phyloP scores from a whole-genome alignment of 2,113 vertebrate genomes.

The Hippoglossus stenolepis region DNA sequence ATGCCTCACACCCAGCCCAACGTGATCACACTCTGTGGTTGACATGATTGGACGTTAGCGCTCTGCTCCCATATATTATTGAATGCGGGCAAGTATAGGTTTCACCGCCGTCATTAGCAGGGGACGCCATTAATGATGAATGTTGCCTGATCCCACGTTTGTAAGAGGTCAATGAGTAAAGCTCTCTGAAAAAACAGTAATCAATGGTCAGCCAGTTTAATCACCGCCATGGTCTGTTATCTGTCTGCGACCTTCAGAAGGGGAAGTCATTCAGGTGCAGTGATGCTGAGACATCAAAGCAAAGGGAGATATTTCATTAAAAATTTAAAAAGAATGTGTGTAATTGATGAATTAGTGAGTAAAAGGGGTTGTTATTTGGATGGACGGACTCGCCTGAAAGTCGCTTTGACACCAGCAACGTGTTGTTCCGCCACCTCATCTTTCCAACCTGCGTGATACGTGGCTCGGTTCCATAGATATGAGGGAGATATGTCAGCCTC shows the following conservation, averaged over 20 bases:
- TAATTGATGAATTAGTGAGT: background rate
- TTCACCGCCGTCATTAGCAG: slow-evolving; percentile 35
- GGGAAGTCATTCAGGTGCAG: background rate
- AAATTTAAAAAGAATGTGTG: background rate
- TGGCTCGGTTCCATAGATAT: slow-evolving; percentile 64
- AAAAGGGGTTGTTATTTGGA: background rate
- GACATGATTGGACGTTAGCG: slow-evolving; percentile 2
- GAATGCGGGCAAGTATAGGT: slow-evolving; percentile 16
- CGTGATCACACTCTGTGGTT: background rate
- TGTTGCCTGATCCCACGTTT: slow-evolving; percentile 33
- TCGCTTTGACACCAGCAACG: background rate
- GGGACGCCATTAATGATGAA: slow-evolving; percentile 51
- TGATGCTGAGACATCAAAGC: background rate
- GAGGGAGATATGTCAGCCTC: slow-evolving; percentile 65
- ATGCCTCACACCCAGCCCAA: background rate
- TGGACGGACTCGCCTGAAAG: slow-evolving; percentile 28
- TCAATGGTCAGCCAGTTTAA: slow-evolving; percentile 29
- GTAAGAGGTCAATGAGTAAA: slow-evolving; percentile 23
- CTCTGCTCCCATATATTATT: slow-evolving; percentile 44
- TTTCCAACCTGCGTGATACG: slow-evolving; percentile 43
- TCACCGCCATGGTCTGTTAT: slow-evolving; percentile 9
- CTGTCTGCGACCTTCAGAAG: slow-evolving; percentile 21
- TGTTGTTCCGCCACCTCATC: slow-evolving; percentile 42
- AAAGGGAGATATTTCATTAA: too few relatives aligned
- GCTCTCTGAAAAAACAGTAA: slow-evolving; percentile 22